phyloP scores from a whole-genome alignment of 1,140 invertebrate species.

The Ostrea edulis region DNA sequence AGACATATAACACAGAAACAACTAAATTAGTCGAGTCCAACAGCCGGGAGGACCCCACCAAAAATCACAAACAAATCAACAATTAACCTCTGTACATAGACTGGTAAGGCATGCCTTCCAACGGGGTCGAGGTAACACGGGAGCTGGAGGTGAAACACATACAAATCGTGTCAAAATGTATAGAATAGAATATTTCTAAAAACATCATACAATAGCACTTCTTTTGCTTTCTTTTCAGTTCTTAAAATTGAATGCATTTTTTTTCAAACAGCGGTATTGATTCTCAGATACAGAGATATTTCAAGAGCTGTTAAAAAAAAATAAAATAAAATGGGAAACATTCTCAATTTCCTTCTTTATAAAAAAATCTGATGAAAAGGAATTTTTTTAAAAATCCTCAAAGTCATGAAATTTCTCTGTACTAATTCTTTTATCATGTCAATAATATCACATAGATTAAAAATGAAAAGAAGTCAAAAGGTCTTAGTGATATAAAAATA shows the following conservation, averaged over 20 bases:
- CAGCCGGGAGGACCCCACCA: neutral
- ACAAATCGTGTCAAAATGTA: constrained; percentile 17
- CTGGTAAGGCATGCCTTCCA: constrained; percentile 34
- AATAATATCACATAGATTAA: constrained; percentile 27
- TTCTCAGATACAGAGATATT: neutral
- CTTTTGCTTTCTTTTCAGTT: neutral
- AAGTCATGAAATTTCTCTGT: constrained; percentile 12
- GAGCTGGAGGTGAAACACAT: neutral
- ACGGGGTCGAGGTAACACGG: neutral
- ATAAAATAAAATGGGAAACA: neutral
- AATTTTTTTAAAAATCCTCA: neutral
- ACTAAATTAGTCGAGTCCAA: neutral
- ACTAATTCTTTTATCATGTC: neutral
- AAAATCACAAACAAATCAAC: constrained; percentile 29
- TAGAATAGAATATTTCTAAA: constrained; percentile 23
- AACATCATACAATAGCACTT: constrained; percentile 34
- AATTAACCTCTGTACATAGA: neutral
- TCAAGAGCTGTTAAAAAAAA: neutral
- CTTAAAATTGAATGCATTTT: constrained; percentile 31
- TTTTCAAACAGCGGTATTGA: neutral
- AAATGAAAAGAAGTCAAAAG: constrained; percentile 27
- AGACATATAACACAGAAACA: constrained; percentile 30
- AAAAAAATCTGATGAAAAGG: neutral
- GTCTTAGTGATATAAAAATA: constrained; percentile 8
- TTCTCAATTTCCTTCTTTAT: neutral